Conservation (phyloP, 2,888 invertebrate genomes). For the Cheilosia impressa region DNA sequence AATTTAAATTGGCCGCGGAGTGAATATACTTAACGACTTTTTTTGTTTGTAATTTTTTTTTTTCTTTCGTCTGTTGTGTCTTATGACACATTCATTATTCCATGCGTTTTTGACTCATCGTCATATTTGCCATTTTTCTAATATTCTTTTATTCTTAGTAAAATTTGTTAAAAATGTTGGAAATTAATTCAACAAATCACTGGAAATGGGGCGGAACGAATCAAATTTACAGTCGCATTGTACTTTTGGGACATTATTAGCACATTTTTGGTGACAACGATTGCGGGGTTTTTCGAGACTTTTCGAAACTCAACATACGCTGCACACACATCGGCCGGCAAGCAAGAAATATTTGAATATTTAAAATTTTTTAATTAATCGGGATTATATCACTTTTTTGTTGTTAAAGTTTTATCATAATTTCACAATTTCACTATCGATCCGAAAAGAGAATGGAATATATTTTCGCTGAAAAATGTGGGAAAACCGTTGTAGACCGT, state of each 20-base stretch:
- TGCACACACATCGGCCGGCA: conserved; percentile 5
- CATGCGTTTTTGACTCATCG: conserved; percentile 73
- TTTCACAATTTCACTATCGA: conserved; percentile 43
- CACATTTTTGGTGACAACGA: conserved; percentile 5
- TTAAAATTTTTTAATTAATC: not conserved
- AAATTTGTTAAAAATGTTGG: conserved; percentile 16
- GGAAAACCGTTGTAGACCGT: conserved; percentile 65
- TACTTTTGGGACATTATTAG: conserved; percentile 33
- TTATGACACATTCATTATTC: conserved; percentile 71
- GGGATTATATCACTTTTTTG: conserved; percentile 17
- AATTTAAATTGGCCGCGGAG: conserved; percentile 66
- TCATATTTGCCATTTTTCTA: conserved; percentile 5
- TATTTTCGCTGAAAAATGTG: conserved; percentile 4
- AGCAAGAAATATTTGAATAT: conserved; percentile 17
- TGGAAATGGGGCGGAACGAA: conserved; percentile 23
- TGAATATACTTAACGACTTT: conserved; percentile 69
- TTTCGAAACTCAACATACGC: conserved; percentile 12
- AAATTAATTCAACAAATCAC: conserved; percentile 25
- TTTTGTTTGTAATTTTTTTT: conserved; percentile 46
- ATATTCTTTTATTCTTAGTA: not conserved
- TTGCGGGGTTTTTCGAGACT: conserved; percentile 11
- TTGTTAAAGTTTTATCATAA: conserved; percentile 6
- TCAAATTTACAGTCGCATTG: conserved; percentile 16
- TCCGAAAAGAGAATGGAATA: conserved; percentile 29
- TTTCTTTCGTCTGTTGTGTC: conserved; percentile 53